These are phyloP conservation scores for Sebastes alutus DNA, from an alignment of 2,797 vertebrate genomes.

Conservation along the genomic window DNA sequence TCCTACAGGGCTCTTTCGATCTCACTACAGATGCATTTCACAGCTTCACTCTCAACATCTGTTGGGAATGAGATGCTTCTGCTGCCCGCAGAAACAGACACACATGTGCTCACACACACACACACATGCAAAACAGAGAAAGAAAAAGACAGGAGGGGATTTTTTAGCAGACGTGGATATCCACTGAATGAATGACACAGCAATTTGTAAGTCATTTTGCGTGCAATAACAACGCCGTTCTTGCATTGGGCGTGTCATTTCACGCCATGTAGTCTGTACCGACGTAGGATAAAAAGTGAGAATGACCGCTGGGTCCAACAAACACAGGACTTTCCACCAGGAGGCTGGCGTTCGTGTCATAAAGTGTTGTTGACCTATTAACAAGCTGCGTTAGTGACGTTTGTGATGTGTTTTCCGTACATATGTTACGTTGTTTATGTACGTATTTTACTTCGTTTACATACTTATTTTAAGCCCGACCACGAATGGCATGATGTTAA, in stretches of 20 bases:
- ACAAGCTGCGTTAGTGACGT: no score
- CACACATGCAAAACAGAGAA: not conserved
- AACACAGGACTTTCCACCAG: not conserved
- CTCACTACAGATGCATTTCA: slow-evolving; percentile 17
- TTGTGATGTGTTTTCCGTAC: not conserved
- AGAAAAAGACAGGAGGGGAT: not conserved
- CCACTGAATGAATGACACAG: not conserved
- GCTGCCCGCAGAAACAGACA: not conserved
- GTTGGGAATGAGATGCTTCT: slow-evolving; percentile 2
- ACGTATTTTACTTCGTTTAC: not conserved
- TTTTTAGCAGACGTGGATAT: not conserved
- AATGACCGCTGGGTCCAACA: not conserved
- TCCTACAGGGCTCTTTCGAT: slow-evolving; percentile 6
- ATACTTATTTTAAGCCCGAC: not conserved
- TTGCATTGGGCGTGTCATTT: not conserved
- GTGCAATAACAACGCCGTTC: not conserved
- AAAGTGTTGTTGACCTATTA: no score
- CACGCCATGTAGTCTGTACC: not conserved
- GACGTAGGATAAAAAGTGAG: not conserved
- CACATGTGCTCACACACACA: not conserved
- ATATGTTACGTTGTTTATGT: not conserved
- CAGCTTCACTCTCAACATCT: slow-evolving; percentile 38
- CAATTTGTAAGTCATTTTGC: not conserved
- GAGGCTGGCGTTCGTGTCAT: not conserved
- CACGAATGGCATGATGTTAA: no score